Base-by-base conservation (phyloP, 2,113 vertebrate genomes). In the Calypte anna region DNA sequence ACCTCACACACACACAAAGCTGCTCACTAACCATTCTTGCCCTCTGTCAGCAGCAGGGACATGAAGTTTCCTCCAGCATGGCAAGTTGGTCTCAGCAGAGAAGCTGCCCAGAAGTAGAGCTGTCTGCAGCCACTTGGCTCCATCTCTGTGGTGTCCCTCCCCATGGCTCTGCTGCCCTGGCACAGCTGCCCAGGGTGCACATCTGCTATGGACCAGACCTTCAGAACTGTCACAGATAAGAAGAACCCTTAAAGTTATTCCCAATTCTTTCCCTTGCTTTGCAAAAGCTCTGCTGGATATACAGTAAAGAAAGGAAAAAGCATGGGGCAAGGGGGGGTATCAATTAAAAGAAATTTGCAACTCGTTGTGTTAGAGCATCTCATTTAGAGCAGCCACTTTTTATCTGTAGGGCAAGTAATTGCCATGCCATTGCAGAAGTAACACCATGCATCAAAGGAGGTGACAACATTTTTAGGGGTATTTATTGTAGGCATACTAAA, bases 401-500 rank as follows among this genome's bases (percentile, higher is more conserved):
- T 82, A 84, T 81, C 75, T 82, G 14, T 6, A 85, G 81, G 91
- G 91, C 73, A 86, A 95, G 43, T 86, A 92, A 92, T 17, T 50
- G 95, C 78, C 70, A 14, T 59, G 28, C 63, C 67, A 90, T 75
- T 8, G 4, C n/a, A 86, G 74, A 73, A 88, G 31, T 54, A 78
- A 75, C 68, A 73, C 6, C 17, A 40, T 44, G 70, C 92, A 76
- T 48, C 77, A 80, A 44, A 86, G 82, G 72, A 76, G 66, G 46
- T 74, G 74, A 89, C 70, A 48, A 91, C 62, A 31, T 83, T 91
- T 92, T 95, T 77, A 61, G 88, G 86, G 91, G 86, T 90, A 94
- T 94, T 91, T 94, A 94, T 90, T 90, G 82, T 73, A 80, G 80
- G 55, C 59, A 74, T 23, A 80, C 64, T 87, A 86, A 93, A 97